These are phyloP conservation scores for Amphimallon solstitiale DNA, from an alignment of 2,888 invertebrate genomes.

Conservation along the genomic window DNA sequence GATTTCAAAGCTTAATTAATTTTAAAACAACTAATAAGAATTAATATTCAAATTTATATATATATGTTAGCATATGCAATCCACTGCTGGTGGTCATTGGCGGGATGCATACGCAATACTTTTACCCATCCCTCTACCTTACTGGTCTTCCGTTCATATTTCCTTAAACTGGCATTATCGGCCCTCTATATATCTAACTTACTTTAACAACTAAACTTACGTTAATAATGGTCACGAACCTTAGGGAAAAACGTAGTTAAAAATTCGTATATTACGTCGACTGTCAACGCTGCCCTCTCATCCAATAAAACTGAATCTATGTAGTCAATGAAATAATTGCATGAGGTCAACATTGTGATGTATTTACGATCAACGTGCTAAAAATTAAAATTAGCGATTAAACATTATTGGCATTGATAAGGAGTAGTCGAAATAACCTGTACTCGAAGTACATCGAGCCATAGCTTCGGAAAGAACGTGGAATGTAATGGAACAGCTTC, in stretches of 20 bases:
- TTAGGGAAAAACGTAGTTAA: slow-evolving; percentile 90
- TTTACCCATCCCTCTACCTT: too few relatives aligned
- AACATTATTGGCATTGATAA: slow-evolving; percentile 2
- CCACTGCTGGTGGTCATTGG: too few relatives aligned
- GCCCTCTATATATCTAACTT: too few relatives aligned
- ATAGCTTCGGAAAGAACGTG: slow-evolving; percentile 89
- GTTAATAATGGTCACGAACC: slow-evolving; percentile 64
- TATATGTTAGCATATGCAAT: too few relatives aligned
- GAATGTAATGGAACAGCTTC: slow-evolving; percentile 91
- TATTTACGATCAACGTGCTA: slow-evolving; percentile 83
- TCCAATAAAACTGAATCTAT: slow-evolving; percentile 89
- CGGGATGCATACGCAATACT: too few relatives aligned
- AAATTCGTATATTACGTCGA: slow-evolving; percentile 87
- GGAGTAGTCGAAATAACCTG: slow-evolving; percentile 60
- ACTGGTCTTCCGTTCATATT: too few relatives aligned
- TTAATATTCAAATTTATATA: too few relatives aligned
- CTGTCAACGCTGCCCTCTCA: slow-evolving; percentile 86
- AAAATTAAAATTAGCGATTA: slow-evolving; percentile 46
- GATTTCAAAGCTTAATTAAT: too few relatives aligned
- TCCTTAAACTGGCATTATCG: too few relatives aligned
- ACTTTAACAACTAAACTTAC: too few relatives aligned
- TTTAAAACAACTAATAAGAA: too few relatives aligned
- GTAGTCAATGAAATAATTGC: slow-evolving; percentile 88
- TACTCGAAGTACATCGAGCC: slow-evolving; percentile 87
- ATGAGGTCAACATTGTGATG: slow-evolving; percentile 82